These are phyloP conservation scores for Archaeoteleia sp. DNA, from an alignment of 2,888 invertebrate species.

Conservation along the genomic window DNA sequence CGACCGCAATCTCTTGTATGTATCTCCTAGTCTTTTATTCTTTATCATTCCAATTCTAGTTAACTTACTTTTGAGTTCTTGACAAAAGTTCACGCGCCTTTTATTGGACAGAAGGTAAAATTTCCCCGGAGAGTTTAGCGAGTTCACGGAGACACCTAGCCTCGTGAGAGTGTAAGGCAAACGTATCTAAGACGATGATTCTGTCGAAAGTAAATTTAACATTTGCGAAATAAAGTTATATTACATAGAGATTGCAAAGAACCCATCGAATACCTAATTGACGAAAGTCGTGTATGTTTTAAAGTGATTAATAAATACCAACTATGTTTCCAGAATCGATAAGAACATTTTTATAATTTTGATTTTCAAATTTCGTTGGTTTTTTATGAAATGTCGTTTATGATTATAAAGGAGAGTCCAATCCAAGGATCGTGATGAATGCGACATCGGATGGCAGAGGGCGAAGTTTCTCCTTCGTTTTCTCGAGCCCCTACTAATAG, in stretches of 20 bases:
- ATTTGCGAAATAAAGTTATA: no score
- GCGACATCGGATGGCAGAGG: constrained; percentile 55
- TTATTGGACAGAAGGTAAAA: constrained; percentile 60
- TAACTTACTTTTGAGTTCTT: constrained; percentile 52
- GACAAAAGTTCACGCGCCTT: constrained; percentile 63
- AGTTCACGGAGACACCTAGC: constrained; percentile 44
- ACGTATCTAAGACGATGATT: no score
- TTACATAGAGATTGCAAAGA: no score
- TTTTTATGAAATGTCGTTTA: no score
- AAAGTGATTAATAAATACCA: no score
- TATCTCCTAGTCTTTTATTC: neutral
- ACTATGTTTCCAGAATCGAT: no score
- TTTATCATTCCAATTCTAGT: neutral
- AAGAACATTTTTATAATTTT: no score
- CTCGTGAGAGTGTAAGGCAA: constrained; percentile 22
- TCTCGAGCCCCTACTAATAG: constrained; percentile 55
- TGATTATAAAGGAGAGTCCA: constrained; percentile 35
- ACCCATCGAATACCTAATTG: no score
- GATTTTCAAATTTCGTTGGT: no score
- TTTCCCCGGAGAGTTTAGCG: constrained; percentile 63
- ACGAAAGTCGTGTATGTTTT: no score
- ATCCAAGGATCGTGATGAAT: constrained; percentile 59
- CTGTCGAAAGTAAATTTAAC: no score
- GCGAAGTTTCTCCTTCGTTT: constrained; percentile 57
- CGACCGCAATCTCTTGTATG: neutral